Evolutionary conservation across 2,113 vertebrate species (phyloP), one percentile per base, ranked within the genome.

Genomic region (Muntiacus muntjak): DNA sequence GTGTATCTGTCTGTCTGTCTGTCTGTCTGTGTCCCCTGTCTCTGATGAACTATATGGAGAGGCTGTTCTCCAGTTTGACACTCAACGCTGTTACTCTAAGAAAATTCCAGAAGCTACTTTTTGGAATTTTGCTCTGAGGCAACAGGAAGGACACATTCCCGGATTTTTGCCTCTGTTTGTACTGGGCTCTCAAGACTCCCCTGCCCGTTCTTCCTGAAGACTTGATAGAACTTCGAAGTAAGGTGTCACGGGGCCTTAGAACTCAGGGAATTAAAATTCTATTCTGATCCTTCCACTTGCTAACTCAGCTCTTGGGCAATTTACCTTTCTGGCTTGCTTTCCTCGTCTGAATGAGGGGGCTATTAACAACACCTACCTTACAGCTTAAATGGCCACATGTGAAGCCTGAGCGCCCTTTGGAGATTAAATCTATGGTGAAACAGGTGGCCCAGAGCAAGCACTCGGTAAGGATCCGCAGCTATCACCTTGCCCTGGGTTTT

Each of bases 111-210:
- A 67, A 85, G 36, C 30, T 52, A 62, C 14, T 58, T 11, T 55
- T 74, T 28, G 82, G 67, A 85, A 23, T 33, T 93, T 87, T 64
- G 50, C 47, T 91, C 86, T 52, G 50, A 81, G 25, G 40, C 79
- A 87, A 43, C 3, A 7, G 52, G 21, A 92, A 30, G 23, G 11
- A 21, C 91, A 58, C 54, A 23, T 26, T 83, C 55, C 60, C 55
- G 33, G 47, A 21, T 47, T 30, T 76, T 36, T 7, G 47, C 50
- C 28, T 92, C 26, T 21, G 11, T 12, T 58, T 62, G 26, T 28
- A 9, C 26, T 1, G 2, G 3, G 7, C 16, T 62, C 43, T 2
- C 74, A 5, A 45, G 54, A 11, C 71, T 57, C 52, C 30, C 15
- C 76, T 55, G 50, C 55, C 62, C 15, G 6, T 67, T 67, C 58